Evolutionary conservation across 2,888 invertebrate genomes (phyloP), one percentile per base, ranked within the genome.

Genomic region (Dynastes tityus): DNA sequence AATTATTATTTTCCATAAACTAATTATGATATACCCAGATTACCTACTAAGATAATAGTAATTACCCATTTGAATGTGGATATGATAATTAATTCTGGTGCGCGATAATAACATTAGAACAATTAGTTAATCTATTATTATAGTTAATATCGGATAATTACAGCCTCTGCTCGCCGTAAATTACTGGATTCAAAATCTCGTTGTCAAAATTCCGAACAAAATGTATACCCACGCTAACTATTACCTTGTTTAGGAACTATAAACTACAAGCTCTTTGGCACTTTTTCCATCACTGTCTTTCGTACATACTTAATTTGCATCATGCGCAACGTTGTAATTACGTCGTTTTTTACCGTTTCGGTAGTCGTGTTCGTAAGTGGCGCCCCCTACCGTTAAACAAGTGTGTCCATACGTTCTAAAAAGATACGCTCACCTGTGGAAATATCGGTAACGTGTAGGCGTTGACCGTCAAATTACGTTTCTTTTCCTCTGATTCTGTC

Each of bases 341-440:
- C 37, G 37, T 73, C 40, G 45, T 61, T 45, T 55, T 16, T 65
- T 67, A 67, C 61, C 65, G 40, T 76, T 65, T 76, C 76, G 67
- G 67, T 76, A 76, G 76, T 67, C 51, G 65, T 67, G 63, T 29
- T 29, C 49, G 53, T 70, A 75, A 76, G 76, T 67, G 65, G 76
- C 53, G 76, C 76, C 76, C 76, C 76, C 76, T 65, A 65, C 76
- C 37, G 76, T 76, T 65, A 32, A 76, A 76, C 76, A 55, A 53
- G 37, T 65, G 65, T 53, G 76, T 58, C 37, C 45, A 58, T 65
- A 49, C 63, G 65, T 64, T 49, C 51, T 29, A 51, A 73, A 73
- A 74, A 74, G 37, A 61, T 45, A 74, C 74, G 63, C 64, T 75
- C 75, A 75, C 75, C 75, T 58, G 55, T 58, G 22, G 22, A 58